phyloP scores from a whole-genome alignment of 2,888 invertebrate species.

The Epistrophe grossulariae region DNA sequence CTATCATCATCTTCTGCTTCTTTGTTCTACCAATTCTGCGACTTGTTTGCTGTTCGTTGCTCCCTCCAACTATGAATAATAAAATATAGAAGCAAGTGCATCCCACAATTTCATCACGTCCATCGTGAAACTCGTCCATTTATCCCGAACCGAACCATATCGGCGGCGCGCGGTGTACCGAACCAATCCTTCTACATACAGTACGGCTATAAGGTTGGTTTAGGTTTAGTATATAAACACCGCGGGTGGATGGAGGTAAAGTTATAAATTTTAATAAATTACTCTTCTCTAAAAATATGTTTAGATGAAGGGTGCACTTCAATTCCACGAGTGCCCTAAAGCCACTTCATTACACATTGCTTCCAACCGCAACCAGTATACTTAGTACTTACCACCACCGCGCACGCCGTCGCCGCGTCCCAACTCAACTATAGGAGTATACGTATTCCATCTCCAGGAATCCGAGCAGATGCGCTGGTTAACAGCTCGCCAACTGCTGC shows the following conservation, averaged over 20 bases:
- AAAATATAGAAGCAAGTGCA: constrained; percentile 7
- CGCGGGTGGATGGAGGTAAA: background rate
- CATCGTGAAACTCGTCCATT: background rate
- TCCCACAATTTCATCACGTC: constrained; percentile 35
- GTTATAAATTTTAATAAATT: constrained; percentile 71
- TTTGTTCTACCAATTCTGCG: background rate
- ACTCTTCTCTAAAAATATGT: constrained; percentile 36
- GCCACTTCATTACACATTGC: constrained; percentile 60
- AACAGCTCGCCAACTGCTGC: constrained; percentile 23
- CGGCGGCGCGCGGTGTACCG: no score
- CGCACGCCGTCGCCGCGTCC: background rate
- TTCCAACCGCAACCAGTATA: background rate
- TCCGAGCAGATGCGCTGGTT: constrained; percentile 44
- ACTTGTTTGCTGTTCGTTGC: background rate
- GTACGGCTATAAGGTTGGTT: background rate
- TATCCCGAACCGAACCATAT: background rate
- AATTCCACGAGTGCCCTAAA: constrained; percentile 47
- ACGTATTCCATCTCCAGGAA: constrained; percentile 1
- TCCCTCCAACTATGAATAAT: background rate
- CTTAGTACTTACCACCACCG: background rate
- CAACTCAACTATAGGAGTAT: background rate
- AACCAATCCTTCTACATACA: constrained; percentile 6
- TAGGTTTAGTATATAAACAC: background rate
- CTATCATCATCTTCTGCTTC: background rate
- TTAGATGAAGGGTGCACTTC: constrained; percentile 48